phyloP scores from a whole-genome alignment of 2,797 vertebrate genomes.

The Periophthalmus magnuspinnatus region DNA sequence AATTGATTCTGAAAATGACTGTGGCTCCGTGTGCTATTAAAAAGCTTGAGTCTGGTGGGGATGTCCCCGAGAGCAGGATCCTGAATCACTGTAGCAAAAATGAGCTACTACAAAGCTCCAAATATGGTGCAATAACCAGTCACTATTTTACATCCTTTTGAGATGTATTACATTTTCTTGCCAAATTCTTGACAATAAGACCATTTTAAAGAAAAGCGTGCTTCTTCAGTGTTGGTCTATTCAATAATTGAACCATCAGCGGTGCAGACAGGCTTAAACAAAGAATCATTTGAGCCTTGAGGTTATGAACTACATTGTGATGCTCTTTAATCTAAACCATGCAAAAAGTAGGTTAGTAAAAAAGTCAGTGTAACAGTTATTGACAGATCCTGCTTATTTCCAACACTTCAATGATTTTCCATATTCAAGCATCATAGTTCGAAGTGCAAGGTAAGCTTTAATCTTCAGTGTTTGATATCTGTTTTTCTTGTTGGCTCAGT shows the following conservation, averaged over 20 bases:
- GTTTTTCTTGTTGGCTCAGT: background rate
- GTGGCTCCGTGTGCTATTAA: conserved; percentile 71
- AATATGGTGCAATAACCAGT: background rate
- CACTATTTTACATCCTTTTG: background rate
- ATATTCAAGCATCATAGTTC: background rate
- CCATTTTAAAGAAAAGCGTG: background rate
- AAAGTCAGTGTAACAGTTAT: background rate
- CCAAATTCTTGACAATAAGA: background rate
- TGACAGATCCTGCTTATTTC: background rate
- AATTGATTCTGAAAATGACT: conserved; percentile 91
- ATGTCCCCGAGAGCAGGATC: background rate
- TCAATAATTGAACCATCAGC: background rate
- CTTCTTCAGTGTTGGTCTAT: background rate
- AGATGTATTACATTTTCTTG: background rate
- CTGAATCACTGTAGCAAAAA: background rate
- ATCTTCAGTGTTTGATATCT: background rate
- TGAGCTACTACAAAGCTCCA: background rate
- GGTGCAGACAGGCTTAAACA: background rate
- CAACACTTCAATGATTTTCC: background rate
- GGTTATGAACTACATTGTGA: background rate
- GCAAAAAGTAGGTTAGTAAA: background rate
- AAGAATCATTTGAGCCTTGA: background rate
- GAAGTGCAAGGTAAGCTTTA: background rate
- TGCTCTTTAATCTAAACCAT: background rate
- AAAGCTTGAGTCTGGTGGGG: conserved; percentile 73